A percentile compares a stretch with the other conserved stretches of the same genome.
Conservation (phyloP, 1,140 invertebrate species). For the Drosophila neocordata region DNA sequence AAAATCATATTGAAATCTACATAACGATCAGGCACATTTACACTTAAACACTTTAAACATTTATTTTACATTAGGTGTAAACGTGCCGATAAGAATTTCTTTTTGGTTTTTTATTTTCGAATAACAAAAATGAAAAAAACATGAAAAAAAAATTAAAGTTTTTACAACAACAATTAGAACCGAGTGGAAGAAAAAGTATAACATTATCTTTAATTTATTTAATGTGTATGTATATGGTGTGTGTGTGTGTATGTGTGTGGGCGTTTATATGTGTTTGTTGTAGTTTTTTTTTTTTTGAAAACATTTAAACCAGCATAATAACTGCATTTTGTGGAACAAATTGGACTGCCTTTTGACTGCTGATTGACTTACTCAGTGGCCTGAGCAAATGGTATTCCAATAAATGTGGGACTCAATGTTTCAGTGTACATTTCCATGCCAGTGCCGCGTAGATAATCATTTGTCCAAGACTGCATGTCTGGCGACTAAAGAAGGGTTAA, state of each 20-base stretch:
- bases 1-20: slow-evolving; percentile 53
- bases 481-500: slow-evolving; percentile 87
- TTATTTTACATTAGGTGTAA: slow-evolving; percentile 50
- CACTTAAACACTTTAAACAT: slow-evolving; percentile 46
- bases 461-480: slow-evolving; percentile 98
- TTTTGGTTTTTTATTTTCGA: slow-evolving; percentile 14
- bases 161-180: slow-evolving; percentile 76
- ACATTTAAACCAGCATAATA: slow-evolving; percentile 3
- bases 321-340: slow-evolving; percentile 47
- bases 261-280: slow-evolving; percentile 18
- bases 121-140: slow-evolving; percentile 43
- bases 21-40: slow-evolving; percentile 69
- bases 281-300: slow-evolving; percentile 21
- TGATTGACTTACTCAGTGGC: slow-evolving; percentile 97
- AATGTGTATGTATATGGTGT: not conserved
- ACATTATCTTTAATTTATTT: slow-evolving; percentile 1
- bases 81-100: slow-evolving; percentile 35
- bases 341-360: slow-evolving; percentile 59
- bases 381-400: slow-evolving; percentile 98
- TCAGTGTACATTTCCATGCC: slow-evolving; percentile 99
- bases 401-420: slow-evolving; percentile 97
- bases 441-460: slow-evolving; percentile 98
- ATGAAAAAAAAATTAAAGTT: slow-evolving; percentile 49
- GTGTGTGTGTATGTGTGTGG: slow-evolving; percentile 45
- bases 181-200: slow-evolving; percentile 62